Conservation (phyloP, 2,113 vertebrate genomes). For the Melanostigma gelatinosum region DNA sequence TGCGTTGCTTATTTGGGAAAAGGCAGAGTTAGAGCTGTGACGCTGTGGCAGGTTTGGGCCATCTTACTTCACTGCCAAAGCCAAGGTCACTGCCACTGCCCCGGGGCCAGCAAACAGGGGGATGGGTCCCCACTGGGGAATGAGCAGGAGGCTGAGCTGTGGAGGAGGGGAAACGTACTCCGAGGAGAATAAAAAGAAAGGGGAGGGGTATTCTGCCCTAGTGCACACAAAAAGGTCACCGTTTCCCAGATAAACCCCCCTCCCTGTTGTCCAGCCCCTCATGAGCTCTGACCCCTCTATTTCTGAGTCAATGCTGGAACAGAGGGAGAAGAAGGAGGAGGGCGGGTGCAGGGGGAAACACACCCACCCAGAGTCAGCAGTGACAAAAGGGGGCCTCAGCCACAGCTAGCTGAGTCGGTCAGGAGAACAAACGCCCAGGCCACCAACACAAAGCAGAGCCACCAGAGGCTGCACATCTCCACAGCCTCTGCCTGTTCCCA, state of each 20-base stretch:
- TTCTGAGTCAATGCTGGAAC: conserved; percentile 81
- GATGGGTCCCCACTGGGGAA: conserved; percentile 72
- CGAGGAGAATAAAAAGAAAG: conserved; percentile 77
- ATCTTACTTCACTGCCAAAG: conserved; percentile 76
- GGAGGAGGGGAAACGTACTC: conserved; percentile 62
- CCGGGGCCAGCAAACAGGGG: conserved; percentile 83
- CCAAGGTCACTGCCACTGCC: conserved; percentile 85
- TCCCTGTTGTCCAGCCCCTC: conserved; percentile 65
- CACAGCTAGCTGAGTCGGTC: conserved; percentile 62
- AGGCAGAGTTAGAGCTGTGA: conserved; percentile 36
- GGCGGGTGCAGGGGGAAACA: conserved; percentile 57
- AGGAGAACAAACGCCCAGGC: conserved; percentile 68
- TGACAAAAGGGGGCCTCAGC: conserved; percentile 78
- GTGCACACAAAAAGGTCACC: conserved; percentile 89
- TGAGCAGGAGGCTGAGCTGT: conserved; percentile 59
- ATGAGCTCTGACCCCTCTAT: conserved; percentile 87
- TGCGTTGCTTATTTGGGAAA: conserved; percentile 58
- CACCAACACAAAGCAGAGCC: conserved; percentile 72
- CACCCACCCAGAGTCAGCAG: conserved; percentile 71
- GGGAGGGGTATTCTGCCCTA: conserved; percentile 88
- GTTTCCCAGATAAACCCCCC: conserved; percentile 80
- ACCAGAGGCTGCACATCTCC: conserved; percentile 70
- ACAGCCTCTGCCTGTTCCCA: conserved; percentile 77
- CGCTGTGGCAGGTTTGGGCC: conserved; percentile 63
- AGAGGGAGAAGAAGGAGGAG: conserved; percentile 50